phyloP scores from a whole-genome alignment of 1,140 invertebrate species.

The Bombus haemorrhoidalis region DNA sequence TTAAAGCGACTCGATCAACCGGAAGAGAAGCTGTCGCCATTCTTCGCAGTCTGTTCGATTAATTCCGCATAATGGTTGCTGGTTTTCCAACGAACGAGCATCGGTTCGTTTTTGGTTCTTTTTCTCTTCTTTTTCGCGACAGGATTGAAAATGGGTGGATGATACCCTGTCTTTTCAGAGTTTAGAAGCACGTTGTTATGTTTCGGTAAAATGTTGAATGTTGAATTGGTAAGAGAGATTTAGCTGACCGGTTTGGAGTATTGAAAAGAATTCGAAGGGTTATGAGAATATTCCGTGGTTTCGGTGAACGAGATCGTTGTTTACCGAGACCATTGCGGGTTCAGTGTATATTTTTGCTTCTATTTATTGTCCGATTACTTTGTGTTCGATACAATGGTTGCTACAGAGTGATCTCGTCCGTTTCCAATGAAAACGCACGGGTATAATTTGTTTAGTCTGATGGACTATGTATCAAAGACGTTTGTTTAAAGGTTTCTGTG shows the following conservation, averaged over 20 bases:
- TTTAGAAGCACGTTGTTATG: neutral
- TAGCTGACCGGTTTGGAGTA: neutral
- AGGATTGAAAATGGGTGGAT: neutral
- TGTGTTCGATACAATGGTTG: neutral
- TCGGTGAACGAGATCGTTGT: neutral
- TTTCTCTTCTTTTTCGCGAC: neutral
- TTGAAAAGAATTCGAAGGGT: neutral
- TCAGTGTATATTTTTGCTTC: neutral
- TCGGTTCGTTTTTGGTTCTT: neutral
- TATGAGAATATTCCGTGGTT: neutral
- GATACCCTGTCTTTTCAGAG: neutral
- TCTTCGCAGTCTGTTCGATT: constrained; percentile 35
- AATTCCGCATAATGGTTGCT: constrained; percentile 35
- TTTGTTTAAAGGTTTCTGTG: neutral
- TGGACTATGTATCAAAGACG: neutral
- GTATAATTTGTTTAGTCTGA: neutral
- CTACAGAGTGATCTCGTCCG: neutral
- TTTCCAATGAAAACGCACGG: neutral
- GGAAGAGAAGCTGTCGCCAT: constrained; percentile 42
- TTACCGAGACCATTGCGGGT: neutral
- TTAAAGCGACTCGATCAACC: constrained; percentile 37
- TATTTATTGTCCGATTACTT: constrained; percentile 13
- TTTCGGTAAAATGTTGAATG: neutral
- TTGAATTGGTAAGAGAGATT: neutral
- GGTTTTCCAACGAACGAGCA: neutral